Evolutionary conservation across 2,113 vertebrate genomes (phyloP).

Genomic region (Loxodonta africana): DNA sequence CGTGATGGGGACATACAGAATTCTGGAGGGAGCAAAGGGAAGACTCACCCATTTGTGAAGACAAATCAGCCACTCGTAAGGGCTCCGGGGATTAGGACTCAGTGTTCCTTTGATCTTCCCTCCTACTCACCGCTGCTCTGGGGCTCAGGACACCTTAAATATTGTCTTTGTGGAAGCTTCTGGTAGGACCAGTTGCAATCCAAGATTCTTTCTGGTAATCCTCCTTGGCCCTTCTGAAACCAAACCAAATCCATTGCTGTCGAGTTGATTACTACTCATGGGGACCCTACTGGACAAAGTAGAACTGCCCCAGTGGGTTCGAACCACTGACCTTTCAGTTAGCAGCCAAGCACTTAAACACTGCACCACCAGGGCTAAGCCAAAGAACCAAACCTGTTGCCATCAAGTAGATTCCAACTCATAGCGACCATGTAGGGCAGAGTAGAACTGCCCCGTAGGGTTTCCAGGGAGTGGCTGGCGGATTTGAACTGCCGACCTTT

Average conservation of each 20-base stretch:
- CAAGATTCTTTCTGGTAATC: background rate
- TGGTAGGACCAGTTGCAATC: background rate
- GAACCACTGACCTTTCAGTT: too few species aligned
- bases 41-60: background rate
- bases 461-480: too few species aligned
- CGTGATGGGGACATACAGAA: background rate
- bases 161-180: slow-evolving; percentile 4
- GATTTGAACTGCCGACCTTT: background rate
- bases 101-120: background rate
- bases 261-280: background rate
- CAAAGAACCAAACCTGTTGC: too few species aligned
- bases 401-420: too few species aligned
- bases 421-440: too few species aligned
- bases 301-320: background rate
- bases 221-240: background rate
- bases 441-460: too few species aligned
- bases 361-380: too few species aligned
- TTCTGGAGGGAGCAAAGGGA: background rate
- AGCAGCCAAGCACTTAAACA: too few species aligned
- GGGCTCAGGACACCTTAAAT: background rate
- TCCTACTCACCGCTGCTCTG: background rate
- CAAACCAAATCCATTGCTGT: background rate
- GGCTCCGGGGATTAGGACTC: background rate
- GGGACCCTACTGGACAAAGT: background rate
- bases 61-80: background rate